Base-by-base conservation (phyloP, 2,113 vertebrate species). In the Acanthisitta chloris region DNA sequence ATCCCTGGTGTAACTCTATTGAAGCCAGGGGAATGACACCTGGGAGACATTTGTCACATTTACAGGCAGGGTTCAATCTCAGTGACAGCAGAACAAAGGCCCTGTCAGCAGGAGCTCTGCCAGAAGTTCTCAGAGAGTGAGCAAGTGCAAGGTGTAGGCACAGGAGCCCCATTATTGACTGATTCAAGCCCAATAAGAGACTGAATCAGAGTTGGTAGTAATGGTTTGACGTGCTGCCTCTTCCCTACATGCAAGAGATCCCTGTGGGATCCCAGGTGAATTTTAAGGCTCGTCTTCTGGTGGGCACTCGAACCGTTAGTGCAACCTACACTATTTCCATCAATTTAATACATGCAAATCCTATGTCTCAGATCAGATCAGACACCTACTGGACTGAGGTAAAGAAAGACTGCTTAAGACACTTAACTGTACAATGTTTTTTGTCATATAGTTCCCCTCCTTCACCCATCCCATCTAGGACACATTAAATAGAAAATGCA, bases 41-140 rank as follows among this genome's bases (percentile, higher is more conserved):
- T 84, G 80, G 64, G 85, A 96, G 59, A 86, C 31, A 78, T 86
- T 29, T 71, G 76, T 96, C 86, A 90, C 21, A 3, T 96, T 95
- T 94, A 92, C 64, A 73, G 90, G 59, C 96, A 96, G 64, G 66
- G 83, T 96, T 96, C 92, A 92, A 70, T 95, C 94, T 83, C 55
- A 78, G 28, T 86, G 92, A 90, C 82, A 93, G 65, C 31, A 67
- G 93, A 95, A 95, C 85, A 96, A 92, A 94, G 69, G 72, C 12
- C 31, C 55, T 64, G 72, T 72, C 85, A 94, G 72, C 51, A 93
- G 64, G 19, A 92, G 70, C 76, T 74, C 55, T 88, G 79, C 64
- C 85, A 67, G 4, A 83, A 83, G 67, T 86, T 86, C 59, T 86
- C 31, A 59, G 24, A 46, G 40, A 43, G 24, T 12, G 11, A 58